Evolutionary conservation across 2,888 invertebrate genomes (phyloP).

Genomic region (Phalangium opilio): DNA sequence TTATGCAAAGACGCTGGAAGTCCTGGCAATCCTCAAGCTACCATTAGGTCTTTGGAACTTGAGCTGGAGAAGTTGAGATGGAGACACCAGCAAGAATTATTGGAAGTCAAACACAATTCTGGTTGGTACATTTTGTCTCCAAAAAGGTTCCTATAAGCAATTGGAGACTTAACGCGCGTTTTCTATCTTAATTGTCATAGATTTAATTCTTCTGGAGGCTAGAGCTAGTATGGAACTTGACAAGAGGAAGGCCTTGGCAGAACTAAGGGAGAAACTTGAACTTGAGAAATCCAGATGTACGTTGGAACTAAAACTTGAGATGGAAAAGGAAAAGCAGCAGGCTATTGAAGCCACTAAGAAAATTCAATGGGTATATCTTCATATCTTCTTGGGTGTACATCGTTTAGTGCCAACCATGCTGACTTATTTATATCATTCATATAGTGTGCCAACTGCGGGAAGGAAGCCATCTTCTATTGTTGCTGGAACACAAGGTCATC

Average conservation of each 20-base stretch:
- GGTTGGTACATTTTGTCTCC: conserved; percentile 31
- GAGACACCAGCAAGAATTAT: conserved; percentile 54
- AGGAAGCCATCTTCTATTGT: conserved; percentile 80
- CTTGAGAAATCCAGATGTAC: no score
- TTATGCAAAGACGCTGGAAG: conserved; percentile 40
- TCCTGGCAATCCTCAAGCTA: conserved; percentile 40
- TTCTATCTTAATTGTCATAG: no score
- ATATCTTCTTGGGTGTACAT: background rate
- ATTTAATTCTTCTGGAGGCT: no score
- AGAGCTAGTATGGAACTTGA: no score
- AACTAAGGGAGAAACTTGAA: no score
- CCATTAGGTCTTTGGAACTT: conserved; percentile 43
- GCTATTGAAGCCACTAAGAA: conserved; percentile 62
- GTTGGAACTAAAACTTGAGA: no score
- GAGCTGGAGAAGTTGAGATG: conserved; percentile 55
- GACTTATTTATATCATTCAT: conserved; percentile 1
- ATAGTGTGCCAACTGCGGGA: conserved; percentile 62
- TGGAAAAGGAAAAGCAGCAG: conserved; percentile 49
- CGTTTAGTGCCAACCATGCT: no score
- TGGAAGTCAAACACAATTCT: conserved; percentile 53
- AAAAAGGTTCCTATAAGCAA: no score
- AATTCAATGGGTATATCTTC: conserved; percentile 56
- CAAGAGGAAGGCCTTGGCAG: no score
- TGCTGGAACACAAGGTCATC: conserved; percentile 79
- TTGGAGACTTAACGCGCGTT: no score